Conservation (phyloP, 2,797 vertebrate species). For the Trematomus bernacchii region DNA sequence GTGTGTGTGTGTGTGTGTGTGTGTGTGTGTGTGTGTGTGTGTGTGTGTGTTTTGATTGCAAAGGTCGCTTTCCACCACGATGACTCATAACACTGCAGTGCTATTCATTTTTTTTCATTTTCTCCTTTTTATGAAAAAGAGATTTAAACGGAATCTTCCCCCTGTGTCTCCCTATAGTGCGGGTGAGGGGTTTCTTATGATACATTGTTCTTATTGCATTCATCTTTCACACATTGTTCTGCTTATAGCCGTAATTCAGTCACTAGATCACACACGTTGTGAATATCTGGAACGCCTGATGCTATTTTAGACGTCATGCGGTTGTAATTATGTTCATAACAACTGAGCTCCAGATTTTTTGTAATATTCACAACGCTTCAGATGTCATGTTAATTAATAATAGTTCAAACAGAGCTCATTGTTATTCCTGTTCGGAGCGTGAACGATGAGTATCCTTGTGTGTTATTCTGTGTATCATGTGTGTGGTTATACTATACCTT, state of each 20-base stretch:
- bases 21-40: background rate
- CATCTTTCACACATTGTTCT: background rate
- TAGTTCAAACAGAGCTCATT: background rate
- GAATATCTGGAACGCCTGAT: background rate
- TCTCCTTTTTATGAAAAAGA: conserved; percentile 11
- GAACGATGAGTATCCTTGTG: too few relatives aligned
- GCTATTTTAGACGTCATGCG: background rate
- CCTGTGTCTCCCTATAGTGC: background rate
- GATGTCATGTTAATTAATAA: background rate
- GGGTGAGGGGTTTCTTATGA: background rate
- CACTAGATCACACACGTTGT: background rate
- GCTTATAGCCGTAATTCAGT: background rate
- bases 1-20: background rate
- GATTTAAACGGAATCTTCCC: conserved; percentile 6
- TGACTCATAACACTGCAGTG: conserved; percentile 27
- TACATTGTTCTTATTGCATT: background rate
- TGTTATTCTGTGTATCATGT: too few relatives aligned
- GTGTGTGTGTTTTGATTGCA: conserved; percentile 9
- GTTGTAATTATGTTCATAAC: background rate
- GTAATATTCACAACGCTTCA: background rate
- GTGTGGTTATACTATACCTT: too few relatives aligned
- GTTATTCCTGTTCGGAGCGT: background rate
- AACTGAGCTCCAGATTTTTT: background rate
- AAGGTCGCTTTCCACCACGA: conserved; percentile 18
- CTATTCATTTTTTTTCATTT: conserved; percentile 5